phyloP scores from a whole-genome alignment of 2,113 vertebrate species.

The Coreoperca whiteheadi region DNA sequence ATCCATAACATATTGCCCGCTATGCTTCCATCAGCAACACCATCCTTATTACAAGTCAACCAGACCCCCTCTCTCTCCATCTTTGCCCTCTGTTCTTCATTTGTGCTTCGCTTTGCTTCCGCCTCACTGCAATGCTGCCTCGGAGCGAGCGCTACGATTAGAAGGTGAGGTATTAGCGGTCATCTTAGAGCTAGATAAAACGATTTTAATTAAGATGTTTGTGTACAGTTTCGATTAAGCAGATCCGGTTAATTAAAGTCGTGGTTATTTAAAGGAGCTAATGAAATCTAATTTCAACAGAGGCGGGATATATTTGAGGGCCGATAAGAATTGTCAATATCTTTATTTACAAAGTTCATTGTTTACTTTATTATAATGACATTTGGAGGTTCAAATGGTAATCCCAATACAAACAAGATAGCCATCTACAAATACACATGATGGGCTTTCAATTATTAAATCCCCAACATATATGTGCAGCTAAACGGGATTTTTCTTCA shows the following conservation, averaged over 20 bases:
- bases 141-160: slow-evolving; percentile 56
- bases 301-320: slow-evolving; percentile 26
- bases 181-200: slow-evolving; percentile 65
- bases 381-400: slow-evolving; percentile 39
- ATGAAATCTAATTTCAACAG: slow-evolving; percentile 63
- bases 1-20: slow-evolving; percentile 43
- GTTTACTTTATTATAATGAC: slow-evolving; percentile 48
- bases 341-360: slow-evolving; percentile 46
- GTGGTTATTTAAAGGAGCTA: slow-evolving; percentile 65
- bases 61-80: not conserved
- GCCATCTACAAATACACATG: not conserved
- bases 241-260: slow-evolving; percentile 75
- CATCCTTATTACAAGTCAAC: slow-evolving; percentile 30
- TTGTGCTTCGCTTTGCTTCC: slow-evolving; percentile 15
- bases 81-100: slow-evolving; percentile 11
- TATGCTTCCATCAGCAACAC: slow-evolving; percentile 9
- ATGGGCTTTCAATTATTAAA: not conserved
- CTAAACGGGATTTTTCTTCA: not conserved
- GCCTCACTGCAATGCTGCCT: slow-evolving; percentile 40
- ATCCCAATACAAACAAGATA: slow-evolving; percentile 26
- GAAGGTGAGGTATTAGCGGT: slow-evolving; percentile 61
- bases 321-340: slow-evolving; percentile 48
- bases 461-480: slow-evolving; percentile 7
- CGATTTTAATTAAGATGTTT: slow-evolving; percentile 81
- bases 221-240: slow-evolving; percentile 70